Base-by-base conservation (phyloP, 2,888 invertebrate species). In the Tetragonisca angustula region DNA sequence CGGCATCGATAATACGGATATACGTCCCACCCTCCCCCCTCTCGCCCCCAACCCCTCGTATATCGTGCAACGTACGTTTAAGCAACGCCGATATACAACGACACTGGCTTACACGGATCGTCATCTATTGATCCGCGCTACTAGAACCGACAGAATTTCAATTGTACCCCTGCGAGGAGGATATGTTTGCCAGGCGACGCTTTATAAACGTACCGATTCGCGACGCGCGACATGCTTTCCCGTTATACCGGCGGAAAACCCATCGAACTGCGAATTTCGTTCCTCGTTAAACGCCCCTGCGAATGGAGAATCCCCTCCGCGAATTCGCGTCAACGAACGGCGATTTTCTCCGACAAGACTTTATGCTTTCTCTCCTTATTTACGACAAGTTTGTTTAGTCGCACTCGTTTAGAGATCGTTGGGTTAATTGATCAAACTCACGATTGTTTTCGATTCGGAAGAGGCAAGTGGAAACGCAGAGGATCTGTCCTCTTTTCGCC, bases 1-100 rank as follows among this genome's bases (percentile, higher is more conserved):
- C 76, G 76, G 70, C 75, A 65, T 80, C 56, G 73, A 52, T 70
- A 79, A 65, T 69, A 79, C 79, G 79, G 59, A 73, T 70, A 79
- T 69, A 59, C 62, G n/a, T 15, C 15, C 15, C 52, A 19, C 24
- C 3, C 24, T 15, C 24, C 3, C 17, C 15, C 17, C 61, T 27
- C 27, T n/a, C n/a, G n/a, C n/a, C n/a, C 1, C 27, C 27, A 27
- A n/a, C 59, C 1, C 24, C 24, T 61, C 27, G 24, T 24, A 24
- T 24, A 61, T 54, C 24, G 56, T 73, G 49, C 52, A 76, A 50
- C 75, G 65, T 76, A 54, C 69, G 65, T 72, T 81, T 81, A 81
- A 72, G 81, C 68, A 81, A 36, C 71, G 21, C 32, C 50, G 32
- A 71, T 71, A 52, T 43, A 59, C 59, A 65, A 64, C 59, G 69